These are phyloP conservation scores for Lytechinus variegatus DNA, from an alignment of 35 echinoderm and acorn worm genomes.

Conservation along the genomic window DNA sequence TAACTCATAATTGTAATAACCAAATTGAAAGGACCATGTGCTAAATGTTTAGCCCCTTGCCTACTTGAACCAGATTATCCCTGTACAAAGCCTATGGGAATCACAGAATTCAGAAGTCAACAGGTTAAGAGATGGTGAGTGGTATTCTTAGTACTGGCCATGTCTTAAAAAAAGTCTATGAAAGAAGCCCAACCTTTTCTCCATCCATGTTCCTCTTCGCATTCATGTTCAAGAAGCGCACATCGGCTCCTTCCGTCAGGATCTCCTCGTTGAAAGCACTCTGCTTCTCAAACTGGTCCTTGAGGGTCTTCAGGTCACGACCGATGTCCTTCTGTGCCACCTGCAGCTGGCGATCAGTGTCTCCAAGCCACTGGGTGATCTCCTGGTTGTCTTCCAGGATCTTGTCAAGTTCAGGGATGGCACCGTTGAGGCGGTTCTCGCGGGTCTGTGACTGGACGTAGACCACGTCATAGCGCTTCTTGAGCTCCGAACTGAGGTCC, in stretches of 20 bases:
- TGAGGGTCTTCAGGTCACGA: constrained; percentile 72
- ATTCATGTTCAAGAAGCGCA: constrained; percentile 91
- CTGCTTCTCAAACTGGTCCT: constrained; percentile 70
- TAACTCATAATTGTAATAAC: too few relatives aligned
- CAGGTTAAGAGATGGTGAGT: too few relatives aligned
- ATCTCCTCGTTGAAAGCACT: constrained; percentile 83
- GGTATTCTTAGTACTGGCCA: too few relatives aligned
- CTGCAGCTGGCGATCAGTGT: constrained; percentile 60
- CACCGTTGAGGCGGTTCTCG: constrained; percentile 74
- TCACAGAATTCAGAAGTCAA: too few relatives aligned
- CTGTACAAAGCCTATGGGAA: too few relatives aligned
- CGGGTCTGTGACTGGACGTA: constrained; percentile 92
- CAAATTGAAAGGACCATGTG: too few relatives aligned
- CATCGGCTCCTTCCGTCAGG: constrained; percentile 78
- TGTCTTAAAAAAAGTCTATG: too few relatives aligned
- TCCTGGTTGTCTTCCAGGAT: constrained; percentile 60
- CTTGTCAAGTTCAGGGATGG: constrained; percentile 74
- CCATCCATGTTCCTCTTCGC: constrained; percentile 80
- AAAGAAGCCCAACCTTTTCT: constrained; percentile 60
- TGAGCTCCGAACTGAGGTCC: constrained; percentile 79
- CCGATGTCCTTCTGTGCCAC: constrained; percentile 67
- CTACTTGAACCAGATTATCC: too few relatives aligned
- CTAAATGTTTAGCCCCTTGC: too few relatives aligned
- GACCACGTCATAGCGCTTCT: constrained; percentile 79
- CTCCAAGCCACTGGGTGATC: constrained; percentile 68